Evolutionary conservation across 1,140 invertebrate species (phyloP), one percentile per base, ranked within the genome.

Genomic region (Stenopsyche tienmushanensis): DNA sequence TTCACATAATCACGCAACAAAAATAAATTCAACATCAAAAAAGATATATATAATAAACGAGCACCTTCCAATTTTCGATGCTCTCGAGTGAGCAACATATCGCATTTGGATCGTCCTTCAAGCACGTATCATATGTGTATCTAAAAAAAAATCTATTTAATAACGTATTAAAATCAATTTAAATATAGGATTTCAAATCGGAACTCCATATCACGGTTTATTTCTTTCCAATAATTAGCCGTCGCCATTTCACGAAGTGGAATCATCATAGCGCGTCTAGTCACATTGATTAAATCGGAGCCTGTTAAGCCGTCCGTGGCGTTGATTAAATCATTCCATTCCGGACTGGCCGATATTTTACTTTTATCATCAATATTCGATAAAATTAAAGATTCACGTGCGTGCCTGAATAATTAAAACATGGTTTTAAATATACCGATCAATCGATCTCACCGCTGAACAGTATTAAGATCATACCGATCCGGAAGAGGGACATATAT

Each of bases 401-500:
- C 52, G 20, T 29, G 42, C 18, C 67, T 69, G 50, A 20, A 67
- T 47, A 45, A n/a, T 29, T 74, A 60, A 81, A 73, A 54, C 29
- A 80, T n/a, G n/a, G n/a, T n/a, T n/a, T n/a, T n/a, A 68, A 25
- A 71, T 39, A 21, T n/a, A n/a, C n/a, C n/a, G n/a, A n/a, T n/a
- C n/a, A n/a, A n/a, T n/a, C n/a, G n/a, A n/a, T n/a, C n/a, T n/a
- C n/a, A n/a, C n/a, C n/a, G n/a, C n/a, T n/a, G n/a, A n/a, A n/a
- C n/a, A n/a, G n/a, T n/a, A n/a, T n/a, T n/a, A n/a, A n/a, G n/a
- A 2, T 23, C 47, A 62, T 59, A 71, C 76, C 62, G 75, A 67
- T 85, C 78, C 15, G 86, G 86, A 17, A 87, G 72, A 3, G 83
- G 79, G 45, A 86, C 78, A 70, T 83, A 85, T 24, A 87, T 80